Conservation (phyloP, 2,797 vertebrate genomes). For the Channallabes apus region DNA sequence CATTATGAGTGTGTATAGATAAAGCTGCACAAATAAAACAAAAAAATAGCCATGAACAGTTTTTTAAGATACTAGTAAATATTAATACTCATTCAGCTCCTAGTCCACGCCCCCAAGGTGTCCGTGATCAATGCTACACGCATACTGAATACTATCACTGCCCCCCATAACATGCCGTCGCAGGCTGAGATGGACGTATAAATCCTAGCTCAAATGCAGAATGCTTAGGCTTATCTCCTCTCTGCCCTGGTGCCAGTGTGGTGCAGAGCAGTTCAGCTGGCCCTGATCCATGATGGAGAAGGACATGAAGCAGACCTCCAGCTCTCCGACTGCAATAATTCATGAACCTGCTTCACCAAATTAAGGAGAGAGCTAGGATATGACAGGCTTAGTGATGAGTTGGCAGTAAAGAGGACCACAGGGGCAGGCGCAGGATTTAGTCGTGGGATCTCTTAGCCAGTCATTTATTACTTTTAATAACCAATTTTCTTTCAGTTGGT, state of each 20-base stretch:
- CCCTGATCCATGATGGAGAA: constrained; percentile 25
- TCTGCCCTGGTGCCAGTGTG: constrained; percentile 35
- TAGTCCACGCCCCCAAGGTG: neutral
- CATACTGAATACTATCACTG: neutral
- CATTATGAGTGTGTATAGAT: too few species aligned
- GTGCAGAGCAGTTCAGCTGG: constrained; percentile 32
- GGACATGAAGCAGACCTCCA: constrained; percentile 29
- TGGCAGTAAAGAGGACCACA: constrained; percentile 27
- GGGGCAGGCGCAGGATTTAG: constrained; percentile 17
- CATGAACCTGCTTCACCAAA: constrained; percentile 41
- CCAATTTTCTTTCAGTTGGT: constrained; percentile 16
- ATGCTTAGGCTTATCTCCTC: constrained; percentile 12
- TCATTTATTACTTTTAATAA: constrained; percentile 37
- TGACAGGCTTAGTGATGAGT: constrained; percentile 37
- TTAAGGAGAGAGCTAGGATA: constrained; percentile 36
- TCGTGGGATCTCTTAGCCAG: constrained; percentile 4
- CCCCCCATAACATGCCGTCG: neutral
- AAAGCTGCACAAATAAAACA: neutral
- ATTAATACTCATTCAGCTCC: neutral
- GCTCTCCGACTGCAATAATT: constrained; percentile 46
- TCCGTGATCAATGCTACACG: neutral
- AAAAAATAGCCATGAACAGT: neutral
- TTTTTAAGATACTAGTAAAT: neutral
- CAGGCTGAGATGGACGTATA: constrained; percentile 23
- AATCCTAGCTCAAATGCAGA: constrained; percentile 36